Evolutionary conservation across 2,113 vertebrate genomes (phyloP).

Genomic region (Halcyon senegalensis): DNA sequence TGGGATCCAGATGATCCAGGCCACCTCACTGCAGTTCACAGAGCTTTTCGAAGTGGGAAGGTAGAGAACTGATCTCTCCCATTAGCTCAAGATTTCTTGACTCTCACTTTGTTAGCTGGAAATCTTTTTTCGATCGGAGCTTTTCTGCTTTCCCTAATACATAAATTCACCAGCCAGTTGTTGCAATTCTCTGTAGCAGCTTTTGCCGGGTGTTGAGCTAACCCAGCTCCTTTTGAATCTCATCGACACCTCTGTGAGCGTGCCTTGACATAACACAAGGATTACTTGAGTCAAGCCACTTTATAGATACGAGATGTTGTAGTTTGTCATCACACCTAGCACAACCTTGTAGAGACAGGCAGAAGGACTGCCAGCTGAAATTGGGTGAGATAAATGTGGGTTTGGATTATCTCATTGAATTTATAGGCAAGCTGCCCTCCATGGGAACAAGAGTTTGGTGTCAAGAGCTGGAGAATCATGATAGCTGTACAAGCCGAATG

Average conservation of each 20-base stretch:
- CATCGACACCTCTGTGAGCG: not conserved
- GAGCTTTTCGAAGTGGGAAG: not conserved
- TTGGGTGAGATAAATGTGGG: constrained; percentile 23
- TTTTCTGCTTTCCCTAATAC: not conserved
- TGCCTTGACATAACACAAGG: constrained; percentile 23
- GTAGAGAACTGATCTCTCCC: not conserved
- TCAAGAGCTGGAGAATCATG: constrained; percentile 16
- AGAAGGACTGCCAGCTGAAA: constrained; percentile 24
- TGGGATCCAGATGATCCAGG: not conserved
- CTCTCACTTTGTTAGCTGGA: not conserved
- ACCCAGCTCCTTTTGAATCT: constrained; percentile 15
- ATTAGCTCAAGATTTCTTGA: not conserved
- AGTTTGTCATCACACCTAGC: not conserved
- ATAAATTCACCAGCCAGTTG: not conserved
- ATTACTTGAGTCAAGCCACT: constrained; percentile 48
- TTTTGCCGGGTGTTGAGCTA: not conserved
- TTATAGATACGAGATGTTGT: not conserved
- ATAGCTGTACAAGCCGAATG: constrained; percentile 16
- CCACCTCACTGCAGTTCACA: not conserved
- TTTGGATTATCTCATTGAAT: constrained; percentile 44
- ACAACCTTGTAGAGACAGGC: constrained; percentile 20
- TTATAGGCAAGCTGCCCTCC: constrained; percentile 50
- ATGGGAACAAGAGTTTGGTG: not conserved
- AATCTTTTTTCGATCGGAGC: not conserved
- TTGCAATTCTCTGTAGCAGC: not conserved